These are phyloP conservation scores for Drosophila ezoana DNA, from an alignment of 2,888 invertebrate species.

Conservation along the genomic window DNA sequence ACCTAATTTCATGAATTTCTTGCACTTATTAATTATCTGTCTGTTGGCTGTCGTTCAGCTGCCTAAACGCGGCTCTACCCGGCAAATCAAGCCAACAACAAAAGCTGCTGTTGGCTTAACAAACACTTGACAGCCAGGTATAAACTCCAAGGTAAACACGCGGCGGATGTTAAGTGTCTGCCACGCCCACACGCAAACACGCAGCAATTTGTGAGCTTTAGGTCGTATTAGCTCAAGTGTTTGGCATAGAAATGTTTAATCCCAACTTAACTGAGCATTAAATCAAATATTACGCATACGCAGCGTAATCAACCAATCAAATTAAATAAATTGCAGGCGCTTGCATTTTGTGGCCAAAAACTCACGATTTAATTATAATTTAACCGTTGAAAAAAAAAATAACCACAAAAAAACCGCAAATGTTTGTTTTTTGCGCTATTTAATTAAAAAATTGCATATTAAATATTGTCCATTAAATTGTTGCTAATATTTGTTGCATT, in stretches of 20 bases:
- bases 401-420: conserved; percentile 10
- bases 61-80: no score
- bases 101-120: conserved; percentile 13
- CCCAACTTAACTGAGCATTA: conserved; percentile 2
- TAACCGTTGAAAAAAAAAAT: background rate
- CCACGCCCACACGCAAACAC: background rate
- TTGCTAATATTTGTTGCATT: conserved; percentile 1
- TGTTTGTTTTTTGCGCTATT: conserved; percentile 8
- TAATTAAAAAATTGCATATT: background rate
- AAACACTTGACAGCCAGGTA: conserved; percentile 20
- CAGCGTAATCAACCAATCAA: conserved; percentile 28
- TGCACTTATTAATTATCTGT: conserved; percentile 25
- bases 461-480: background rate
- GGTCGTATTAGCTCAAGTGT: conserved; percentile 16
- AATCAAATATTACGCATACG: conserved; percentile 52
- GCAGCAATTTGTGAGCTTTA: background rate
- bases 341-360: conserved; percentile 31
- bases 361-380: conserved; percentile 29
- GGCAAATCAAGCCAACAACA: conserved; percentile 5
- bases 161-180: background rate
- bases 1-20: conserved; percentile 27
- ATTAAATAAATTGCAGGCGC: conserved; percentile 21
- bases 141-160: conserved; percentile 6
- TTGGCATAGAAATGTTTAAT: conserved; percentile 26
- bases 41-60: background rate